Evolutionary conservation across 2,113 vertebrate genomes (phyloP).

Genomic region (Lagopus leucura): DNA sequence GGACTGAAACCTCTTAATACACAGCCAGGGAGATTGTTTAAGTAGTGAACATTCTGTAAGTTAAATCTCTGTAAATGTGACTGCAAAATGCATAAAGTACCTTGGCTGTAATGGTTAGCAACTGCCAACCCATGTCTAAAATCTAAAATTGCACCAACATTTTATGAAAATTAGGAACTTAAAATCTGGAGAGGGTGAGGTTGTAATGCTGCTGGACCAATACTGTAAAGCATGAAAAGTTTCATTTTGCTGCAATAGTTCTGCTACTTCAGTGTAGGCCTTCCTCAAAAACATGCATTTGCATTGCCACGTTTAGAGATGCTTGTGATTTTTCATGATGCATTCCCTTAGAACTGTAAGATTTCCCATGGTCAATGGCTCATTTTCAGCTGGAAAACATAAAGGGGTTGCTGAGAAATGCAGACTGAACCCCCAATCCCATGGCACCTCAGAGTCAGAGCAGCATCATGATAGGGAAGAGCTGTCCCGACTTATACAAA

Average conservation of each 20-base stretch:
- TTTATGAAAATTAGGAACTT: neutral
- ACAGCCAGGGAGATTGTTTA: neutral
- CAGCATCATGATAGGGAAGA: neutral
- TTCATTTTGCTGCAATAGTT: slow-evolving; percentile 37
- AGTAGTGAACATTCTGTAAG: slow-evolving; percentile 1
- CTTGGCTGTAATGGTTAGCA: neutral
- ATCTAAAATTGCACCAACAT: neutral
- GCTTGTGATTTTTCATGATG: neutral
- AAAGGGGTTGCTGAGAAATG: neutral
- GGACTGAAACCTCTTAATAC: neutral
- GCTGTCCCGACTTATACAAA: neutral
- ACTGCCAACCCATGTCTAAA: neutral
- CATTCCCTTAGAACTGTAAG: neutral
- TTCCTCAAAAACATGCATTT: slow-evolving; percentile 22
- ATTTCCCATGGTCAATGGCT: neutral
- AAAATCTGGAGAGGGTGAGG: slow-evolving; percentile 25
- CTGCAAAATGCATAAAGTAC: neutral
- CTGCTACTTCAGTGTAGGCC: neutral
- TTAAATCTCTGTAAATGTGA: slow-evolving; percentile 1
- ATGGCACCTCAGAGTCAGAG: neutral
- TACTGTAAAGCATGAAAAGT: slow-evolving; percentile 15
- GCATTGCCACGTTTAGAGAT: neutral
- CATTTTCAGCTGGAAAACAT: slow-evolving; percentile 6
- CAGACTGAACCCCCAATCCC: neutral
- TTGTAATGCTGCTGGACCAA: slow-evolving; percentile 13